phyloP scores from a whole-genome alignment of 1,140 invertebrate species.

The Bombus confusus region DNA sequence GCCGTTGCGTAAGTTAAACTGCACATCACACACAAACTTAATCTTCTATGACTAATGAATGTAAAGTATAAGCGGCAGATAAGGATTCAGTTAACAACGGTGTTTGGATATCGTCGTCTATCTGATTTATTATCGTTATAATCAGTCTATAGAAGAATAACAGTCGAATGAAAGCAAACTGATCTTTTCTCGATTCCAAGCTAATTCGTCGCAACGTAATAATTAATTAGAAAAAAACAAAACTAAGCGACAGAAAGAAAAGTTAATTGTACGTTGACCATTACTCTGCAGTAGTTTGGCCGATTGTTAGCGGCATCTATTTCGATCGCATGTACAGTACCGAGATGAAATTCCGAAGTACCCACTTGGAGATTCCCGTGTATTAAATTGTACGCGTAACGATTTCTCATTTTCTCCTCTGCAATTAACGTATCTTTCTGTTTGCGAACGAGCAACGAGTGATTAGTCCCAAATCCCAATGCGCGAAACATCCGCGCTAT shows the following conservation, averaged over 20 bases:
- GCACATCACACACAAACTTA: background rate
- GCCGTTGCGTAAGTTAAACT: constrained; percentile 18
- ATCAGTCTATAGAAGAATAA: background rate
- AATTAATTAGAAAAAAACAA: background rate
- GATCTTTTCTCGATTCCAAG: background rate
- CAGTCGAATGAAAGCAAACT: accelerated
- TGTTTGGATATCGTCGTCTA: background rate
- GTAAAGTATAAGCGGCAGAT: background rate
- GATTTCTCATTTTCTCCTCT: background rate
- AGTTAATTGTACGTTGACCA: too few relatives aligned
- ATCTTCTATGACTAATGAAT: constrained; percentile 24
- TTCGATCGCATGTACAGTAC: too few relatives aligned
- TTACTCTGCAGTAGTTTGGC: too few relatives aligned
- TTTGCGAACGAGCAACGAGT: background rate
- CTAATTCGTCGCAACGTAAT: background rate
- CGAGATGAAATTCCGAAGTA: background rate
- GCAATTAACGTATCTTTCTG: background rate
- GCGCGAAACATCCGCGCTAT: background rate
- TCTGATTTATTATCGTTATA: background rate
- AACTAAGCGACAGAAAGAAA: too few relatives aligned
- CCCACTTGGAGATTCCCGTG: background rate
- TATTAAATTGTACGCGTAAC: too few relatives aligned
- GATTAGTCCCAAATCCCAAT: background rate
- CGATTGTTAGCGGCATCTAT: too few relatives aligned
- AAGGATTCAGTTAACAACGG: background rate